Evolutionary conservation across 2,888 invertebrate genomes (phyloP), one percentile per base, ranked within the genome.

Genomic region (Andricus curvator): DNA sequence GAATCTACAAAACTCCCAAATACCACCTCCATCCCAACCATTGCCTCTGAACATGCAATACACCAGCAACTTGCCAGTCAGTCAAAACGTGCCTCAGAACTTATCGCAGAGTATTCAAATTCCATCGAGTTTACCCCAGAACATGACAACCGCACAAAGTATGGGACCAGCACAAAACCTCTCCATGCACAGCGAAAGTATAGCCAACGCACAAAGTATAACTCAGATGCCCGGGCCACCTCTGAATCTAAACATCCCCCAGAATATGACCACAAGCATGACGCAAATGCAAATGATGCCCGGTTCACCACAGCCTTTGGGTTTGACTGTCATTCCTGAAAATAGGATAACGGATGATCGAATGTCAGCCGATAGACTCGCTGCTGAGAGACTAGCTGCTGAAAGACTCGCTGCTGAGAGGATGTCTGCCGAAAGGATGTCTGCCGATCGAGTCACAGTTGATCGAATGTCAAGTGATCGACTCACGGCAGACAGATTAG

Each of bases 41-140:
- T 78, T 90, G 77, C 90, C 91, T 15, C 82, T 92, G 20, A 92
- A 91, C 77, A 91, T 92, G 91, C 92, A 92, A 78, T 92, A 92
- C 77, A 74, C 88, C 29, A 84, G 86, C 5, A 89, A 85, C 64
- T 87, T 91, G 25, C 88, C 89, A 62, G 88, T 90, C 5, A 88
- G 89, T 33, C 92, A 92, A 81, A 91, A 88, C 33, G 86, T 92
- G 80, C 92, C 93, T 37, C 91, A 92, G 77, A 92, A 92, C 79
- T 83, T 93, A n/a, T 88, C 91, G 15, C 92, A 86, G 51, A 83
- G 79, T n/a, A 74, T 74, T 17, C 82, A 82, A 17, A 81, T 82
- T 51, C 79, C 82, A 51, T 77, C 81, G 0, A 85, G 79, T 74
- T 70, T 85, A 48, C 81, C 85, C 0, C 85, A 91, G 62, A 89